Conservation (phyloP, 2,113 vertebrate species). For the Gadus chalcogrammus region DNA sequence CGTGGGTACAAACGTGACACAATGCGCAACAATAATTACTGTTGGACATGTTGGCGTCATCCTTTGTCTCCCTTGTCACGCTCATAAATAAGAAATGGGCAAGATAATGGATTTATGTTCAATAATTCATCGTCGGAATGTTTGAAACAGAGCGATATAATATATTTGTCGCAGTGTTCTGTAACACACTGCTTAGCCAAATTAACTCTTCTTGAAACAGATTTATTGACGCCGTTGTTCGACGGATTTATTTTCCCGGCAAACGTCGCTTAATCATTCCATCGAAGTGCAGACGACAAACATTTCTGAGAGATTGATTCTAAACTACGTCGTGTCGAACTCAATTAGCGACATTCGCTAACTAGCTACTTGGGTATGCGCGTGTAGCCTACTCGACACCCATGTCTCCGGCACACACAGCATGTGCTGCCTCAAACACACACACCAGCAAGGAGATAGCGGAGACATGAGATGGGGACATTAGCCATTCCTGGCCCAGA, state of each 20-base stretch:
- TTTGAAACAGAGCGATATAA: constrained; percentile 71
- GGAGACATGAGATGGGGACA: constrained; percentile 4
- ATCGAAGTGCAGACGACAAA: constrained; percentile 59
- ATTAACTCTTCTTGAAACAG: constrained; percentile 73
- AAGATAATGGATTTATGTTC: constrained; percentile 77
- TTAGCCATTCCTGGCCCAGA: constrained; percentile 1
- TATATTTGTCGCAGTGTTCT: constrained; percentile 64
- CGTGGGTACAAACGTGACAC: constrained; percentile 64
- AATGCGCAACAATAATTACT: constrained; percentile 73
- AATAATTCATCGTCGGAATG: constrained; percentile 75
- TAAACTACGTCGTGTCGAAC: constrained; percentile 58
- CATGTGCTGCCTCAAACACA: no score
- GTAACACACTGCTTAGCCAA: constrained; percentile 74
- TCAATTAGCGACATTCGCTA: constrained; percentile 39
- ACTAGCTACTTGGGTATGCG: constrained; percentile 19
- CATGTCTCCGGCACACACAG: no score
- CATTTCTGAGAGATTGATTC: constrained; percentile 56
- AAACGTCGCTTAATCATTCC: constrained; percentile 64
- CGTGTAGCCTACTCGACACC: neutral
- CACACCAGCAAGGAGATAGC: constrained; percentile 13
- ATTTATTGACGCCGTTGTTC: constrained; percentile 64
- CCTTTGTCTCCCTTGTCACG: constrained; percentile 70
- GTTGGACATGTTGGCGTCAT: constrained; percentile 59
- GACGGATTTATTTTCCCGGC: constrained; percentile 63
- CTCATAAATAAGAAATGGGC: constrained; percentile 76